Base-by-base conservation (phyloP, 2,888 invertebrate genomes). In the Margaritifera margaritifera region DNA sequence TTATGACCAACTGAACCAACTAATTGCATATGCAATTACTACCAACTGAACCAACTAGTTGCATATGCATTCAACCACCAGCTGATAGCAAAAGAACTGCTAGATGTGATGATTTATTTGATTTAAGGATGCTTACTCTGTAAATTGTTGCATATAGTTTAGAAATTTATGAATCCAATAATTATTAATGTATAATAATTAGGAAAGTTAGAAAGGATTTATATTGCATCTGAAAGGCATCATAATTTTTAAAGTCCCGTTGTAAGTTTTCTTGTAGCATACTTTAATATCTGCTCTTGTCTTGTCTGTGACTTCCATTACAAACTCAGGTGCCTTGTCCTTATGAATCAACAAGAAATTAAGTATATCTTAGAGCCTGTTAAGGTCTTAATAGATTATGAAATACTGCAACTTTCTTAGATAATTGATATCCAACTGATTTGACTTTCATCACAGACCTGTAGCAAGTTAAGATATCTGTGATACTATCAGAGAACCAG, bases 281-380 rank as follows among this genome's bases (percentile, higher is more conserved):
- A 92, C 92, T 90, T 99, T 99, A 54, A 99, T 98, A 90, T 99
- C 99, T 83, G 99, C 99, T 82, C 96, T 93, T 4, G 99, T 99
- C 91, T 99, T 99, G 89, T 99, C 97, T 0, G 99, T 99, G 19
- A 99, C 98, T 91, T 99, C 99, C 99, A 99, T 99, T 5, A 99
- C 94, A 91, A 99, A 99, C 89, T 99, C 98, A 1, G 95, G 93
- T 0, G 86, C 72, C 54, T 80, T 78, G 31, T 76, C 75, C 62
- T 80, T 80, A 25, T 78, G 76, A 42, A 84, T 78, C 67, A 88
- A 65, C 62, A 89, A 74, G 72, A 87, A 89, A 62, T 87, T 88
- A 57, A 90, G 73, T 59, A 90, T 90, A 78, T 86, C 89, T 89
- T n/a, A 20, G 50, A 8, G 6, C 19, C 51, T 24, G 72, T 75